Evolutionary conservation across 2,113 vertebrate species (phyloP).

Genomic region (Xiphophorus hellerii): DNA sequence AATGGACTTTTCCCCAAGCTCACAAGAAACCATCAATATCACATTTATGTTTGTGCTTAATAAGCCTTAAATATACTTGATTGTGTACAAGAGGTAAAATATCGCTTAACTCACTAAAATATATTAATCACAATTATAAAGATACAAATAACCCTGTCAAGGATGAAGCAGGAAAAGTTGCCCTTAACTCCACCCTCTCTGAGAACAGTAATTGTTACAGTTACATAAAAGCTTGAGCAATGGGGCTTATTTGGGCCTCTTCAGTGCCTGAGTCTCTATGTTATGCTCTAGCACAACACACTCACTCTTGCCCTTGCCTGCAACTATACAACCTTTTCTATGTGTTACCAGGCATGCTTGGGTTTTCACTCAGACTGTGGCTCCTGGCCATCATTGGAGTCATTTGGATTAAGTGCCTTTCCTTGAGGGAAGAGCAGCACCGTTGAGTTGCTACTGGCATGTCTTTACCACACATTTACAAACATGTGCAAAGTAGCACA

Average conservation of each 20-base stretch:
- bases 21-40: slow-evolving; percentile 56
- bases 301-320: slow-evolving; percentile 27
- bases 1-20: slow-evolving; percentile 55
- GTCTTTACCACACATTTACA: background rate
- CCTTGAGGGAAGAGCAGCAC: slow-evolving; percentile 37
- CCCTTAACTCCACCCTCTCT: slow-evolving; percentile 35
- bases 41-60: slow-evolving; percentile 36
- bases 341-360: slow-evolving; percentile 40
- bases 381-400: slow-evolving; percentile 50
- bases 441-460: slow-evolving; percentile 35
- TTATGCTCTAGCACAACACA: slow-evolving; percentile 33
- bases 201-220: slow-evolving; percentile 46
- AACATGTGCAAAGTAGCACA: background rate
- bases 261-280: slow-evolving; percentile 20
- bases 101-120: slow-evolving; percentile 50
- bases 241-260: slow-evolving; percentile 36
- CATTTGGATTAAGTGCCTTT: slow-evolving; percentile 71
- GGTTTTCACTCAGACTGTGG: slow-evolving; percentile 45
- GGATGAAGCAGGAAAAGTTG: slow-evolving; percentile 31
- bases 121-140: slow-evolving; percentile 52
- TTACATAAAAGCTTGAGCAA: slow-evolving; percentile 52
- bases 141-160: slow-evolving; percentile 42
- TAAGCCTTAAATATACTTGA: slow-evolving; percentile 46
- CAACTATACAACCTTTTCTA: slow-evolving; percentile 33
- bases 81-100: slow-evolving; percentile 48